A percentile compares a stretch with the other conserved stretches of the same genome.
Evolutionary conservation across 2,888 invertebrate species (phyloP).

Genomic region (Drosophila neotestacea): DNA sequence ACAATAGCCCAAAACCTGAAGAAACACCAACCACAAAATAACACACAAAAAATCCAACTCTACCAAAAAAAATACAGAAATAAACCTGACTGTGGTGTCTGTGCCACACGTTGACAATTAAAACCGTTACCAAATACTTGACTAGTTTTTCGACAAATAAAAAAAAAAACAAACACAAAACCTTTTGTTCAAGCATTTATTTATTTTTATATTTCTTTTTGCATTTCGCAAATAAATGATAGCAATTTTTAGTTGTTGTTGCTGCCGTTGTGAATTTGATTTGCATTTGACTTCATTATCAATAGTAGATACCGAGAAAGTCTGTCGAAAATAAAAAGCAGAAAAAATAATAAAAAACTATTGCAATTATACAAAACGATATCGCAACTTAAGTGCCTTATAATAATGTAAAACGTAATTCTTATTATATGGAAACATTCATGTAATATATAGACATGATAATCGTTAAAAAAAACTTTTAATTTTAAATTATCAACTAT

Average conservation of each 20-base stretch:
- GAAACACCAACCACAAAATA: slow-evolving; percentile 7
- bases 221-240: slow-evolving; percentile 30
- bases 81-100: slow-evolving; percentile 13
- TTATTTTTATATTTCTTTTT: slow-evolving; percentile 37
- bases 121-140: slow-evolving; percentile 73
- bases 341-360: not conserved
- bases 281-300: slow-evolving; percentile 35
- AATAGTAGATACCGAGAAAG: slow-evolving; percentile 37
- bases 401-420: slow-evolving; percentile 8
- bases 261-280: slow-evolving; percentile 8
- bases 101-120: slow-evolving; percentile 59
- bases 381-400: slow-evolving; percentile 24
- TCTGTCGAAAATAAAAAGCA: not conserved
- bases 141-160: slow-evolving; percentile 37
- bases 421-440: not conserved
- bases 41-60: not conserved
- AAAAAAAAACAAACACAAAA: too few species aligned
- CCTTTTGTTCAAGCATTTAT: slow-evolving; percentile 46
- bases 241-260: slow-evolving; percentile 16
- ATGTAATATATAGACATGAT: not conserved
- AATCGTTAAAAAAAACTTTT: too few species aligned
- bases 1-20: slow-evolving; percentile 48
- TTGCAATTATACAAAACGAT: slow-evolving; percentile 26
- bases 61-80: slow-evolving; percentile 6
- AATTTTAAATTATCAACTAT: too few species aligned